phyloP scores from a whole-genome alignment of 2,888 invertebrate genomes.

The Morpho helenor region DNA sequence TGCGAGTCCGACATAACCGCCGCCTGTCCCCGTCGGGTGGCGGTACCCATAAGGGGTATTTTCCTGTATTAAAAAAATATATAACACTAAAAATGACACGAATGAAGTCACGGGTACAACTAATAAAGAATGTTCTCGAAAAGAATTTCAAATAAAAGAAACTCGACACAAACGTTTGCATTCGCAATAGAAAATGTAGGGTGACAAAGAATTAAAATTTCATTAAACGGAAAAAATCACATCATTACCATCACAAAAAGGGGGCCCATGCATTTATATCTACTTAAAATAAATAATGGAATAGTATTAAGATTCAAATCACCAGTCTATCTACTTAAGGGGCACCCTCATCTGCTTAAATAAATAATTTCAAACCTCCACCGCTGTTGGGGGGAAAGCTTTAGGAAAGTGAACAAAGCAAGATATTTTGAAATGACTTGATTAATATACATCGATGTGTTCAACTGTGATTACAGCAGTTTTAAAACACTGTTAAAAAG shows the following conservation, averaged over 20 bases:
- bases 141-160: not conserved
- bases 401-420: too few relatives aligned
- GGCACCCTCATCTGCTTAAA: conserved; percentile 46
- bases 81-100: too few relatives aligned
- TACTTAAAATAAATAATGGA: conserved; percentile 69
- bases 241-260: conserved; percentile 43
- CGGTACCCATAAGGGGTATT: too few relatives aligned
- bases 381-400: conserved; percentile 9
- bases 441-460: too few relatives aligned
- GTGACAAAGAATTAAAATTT: conserved; percentile 36
- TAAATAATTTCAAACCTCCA: conserved; percentile 45
- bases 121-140: too few relatives aligned
- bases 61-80: too few relatives aligned
- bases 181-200: conserved; percentile 21
- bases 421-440: too few relatives aligned
- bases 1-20: too few relatives aligned
- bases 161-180: conserved; percentile 2
- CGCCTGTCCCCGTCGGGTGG: too few relatives aligned
- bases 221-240: conserved; percentile 43
- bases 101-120: too few relatives aligned
- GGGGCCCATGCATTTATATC: conserved; percentile 55
- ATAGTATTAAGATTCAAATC: conserved; percentile 69
- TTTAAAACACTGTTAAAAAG: too few relatives aligned
- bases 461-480: too few relatives aligned
- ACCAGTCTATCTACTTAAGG: conserved; percentile 60